These are phyloP conservation scores for Marcusenius ussheri DNA, from an alignment of 2,113 vertebrate species.

Conservation along the genomic window DNA sequence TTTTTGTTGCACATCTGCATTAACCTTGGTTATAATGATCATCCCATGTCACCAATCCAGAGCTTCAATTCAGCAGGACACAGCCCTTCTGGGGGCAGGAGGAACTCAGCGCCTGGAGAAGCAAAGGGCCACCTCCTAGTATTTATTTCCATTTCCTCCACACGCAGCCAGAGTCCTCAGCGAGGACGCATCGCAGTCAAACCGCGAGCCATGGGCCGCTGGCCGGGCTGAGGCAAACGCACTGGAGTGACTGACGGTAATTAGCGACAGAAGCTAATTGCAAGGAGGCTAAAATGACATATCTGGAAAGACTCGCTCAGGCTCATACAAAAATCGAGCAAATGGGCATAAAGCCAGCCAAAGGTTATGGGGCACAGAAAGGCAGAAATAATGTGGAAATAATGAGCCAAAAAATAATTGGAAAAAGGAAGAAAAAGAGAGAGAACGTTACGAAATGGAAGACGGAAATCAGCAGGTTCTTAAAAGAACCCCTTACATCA, in stretches of 20 bases:
- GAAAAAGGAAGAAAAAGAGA: background rate
- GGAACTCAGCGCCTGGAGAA: background rate
- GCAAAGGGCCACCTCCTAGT: background rate
- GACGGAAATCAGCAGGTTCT: background rate
- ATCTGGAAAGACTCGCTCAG: background rate
- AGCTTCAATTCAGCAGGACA: background rate
- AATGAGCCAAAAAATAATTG: background rate
- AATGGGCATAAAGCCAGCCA: background rate
- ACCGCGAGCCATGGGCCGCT: background rate
- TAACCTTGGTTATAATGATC: background rate
- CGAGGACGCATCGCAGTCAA: background rate
- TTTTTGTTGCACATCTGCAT: background rate
- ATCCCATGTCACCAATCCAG: background rate
- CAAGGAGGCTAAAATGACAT: background rate
- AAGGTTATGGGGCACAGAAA: background rate
- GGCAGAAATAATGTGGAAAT: background rate
- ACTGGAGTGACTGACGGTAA: background rate
- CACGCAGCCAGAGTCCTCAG: background rate
- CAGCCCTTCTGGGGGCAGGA: background rate
- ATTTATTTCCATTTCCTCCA: background rate
- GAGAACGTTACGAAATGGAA: slow-evolving; percentile 1
- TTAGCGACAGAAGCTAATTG: background rate
- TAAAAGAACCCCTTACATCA: background rate
- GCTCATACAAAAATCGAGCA: too few species aligned
- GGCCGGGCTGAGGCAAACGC: background rate